Evolutionary conservation across 1,140 invertebrate genomes (phyloP).

Genomic region (Pseudoatta argentina): DNA sequence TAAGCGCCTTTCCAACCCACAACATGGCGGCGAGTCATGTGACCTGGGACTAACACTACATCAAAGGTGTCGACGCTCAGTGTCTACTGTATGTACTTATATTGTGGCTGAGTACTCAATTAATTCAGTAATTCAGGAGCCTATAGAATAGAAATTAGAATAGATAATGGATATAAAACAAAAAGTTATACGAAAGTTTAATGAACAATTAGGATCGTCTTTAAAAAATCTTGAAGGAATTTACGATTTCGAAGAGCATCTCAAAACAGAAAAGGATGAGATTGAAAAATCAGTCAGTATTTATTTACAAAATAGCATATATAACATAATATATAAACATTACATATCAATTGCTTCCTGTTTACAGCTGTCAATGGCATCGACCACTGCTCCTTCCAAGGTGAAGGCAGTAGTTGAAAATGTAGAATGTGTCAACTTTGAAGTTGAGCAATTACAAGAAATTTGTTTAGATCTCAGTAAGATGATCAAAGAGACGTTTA

Average conservation of each 20-base stretch:
- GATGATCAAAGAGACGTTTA: conserved; percentile 85
- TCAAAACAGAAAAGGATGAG: conserved; percentile 84
- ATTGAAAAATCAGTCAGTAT: conserved; percentile 87
- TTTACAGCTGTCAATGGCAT: conserved; percentile 88
- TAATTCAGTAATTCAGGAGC: too few species aligned
- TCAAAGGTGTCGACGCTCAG: too few species aligned
- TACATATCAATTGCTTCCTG: conserved; percentile 34
- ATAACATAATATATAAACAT: conserved; percentile 7
- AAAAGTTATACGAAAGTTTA: conserved; percentile 87
- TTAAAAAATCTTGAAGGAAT: conserved; percentile 86
- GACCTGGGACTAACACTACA: too few species aligned
- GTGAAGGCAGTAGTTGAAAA: conserved; percentile 87
- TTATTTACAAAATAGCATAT: conserved; percentile 36
- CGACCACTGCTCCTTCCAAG: conserved; percentile 87
- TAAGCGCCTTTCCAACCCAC: too few species aligned
- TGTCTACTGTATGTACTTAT: too few species aligned
- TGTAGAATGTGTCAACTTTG: conserved; percentile 86
- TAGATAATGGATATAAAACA: conserved; percentile 77
- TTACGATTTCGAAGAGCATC: conserved; percentile 85
- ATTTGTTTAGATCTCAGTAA: conserved; percentile 84
- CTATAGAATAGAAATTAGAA: too few species aligned
- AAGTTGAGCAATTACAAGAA: conserved; percentile 86
- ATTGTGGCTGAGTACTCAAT: too few species aligned
- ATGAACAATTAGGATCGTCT: conserved; percentile 87
- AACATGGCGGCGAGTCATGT: too few species aligned